Conservation (phyloP, 2,888 invertebrate genomes). For the Netelia virgata region DNA sequence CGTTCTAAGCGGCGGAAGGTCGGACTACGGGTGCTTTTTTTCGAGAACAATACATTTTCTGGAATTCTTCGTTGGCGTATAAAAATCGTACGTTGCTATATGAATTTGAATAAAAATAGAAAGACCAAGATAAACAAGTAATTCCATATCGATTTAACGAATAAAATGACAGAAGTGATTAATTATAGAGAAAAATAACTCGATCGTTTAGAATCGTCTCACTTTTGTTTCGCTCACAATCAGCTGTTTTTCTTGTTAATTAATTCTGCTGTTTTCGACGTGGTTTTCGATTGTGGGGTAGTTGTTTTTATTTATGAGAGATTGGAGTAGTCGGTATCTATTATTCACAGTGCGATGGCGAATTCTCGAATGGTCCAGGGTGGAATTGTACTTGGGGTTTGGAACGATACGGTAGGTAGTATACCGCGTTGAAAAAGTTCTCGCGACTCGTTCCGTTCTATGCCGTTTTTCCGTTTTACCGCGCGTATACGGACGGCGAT, state of each 20-base stretch:
- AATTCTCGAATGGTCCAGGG: background rate
- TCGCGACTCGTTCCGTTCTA: background rate
- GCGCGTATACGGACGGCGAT: constrained; percentile 2
- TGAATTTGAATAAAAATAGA: background rate
- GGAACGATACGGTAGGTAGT: constrained; percentile 6
- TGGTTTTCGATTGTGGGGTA: background rate
- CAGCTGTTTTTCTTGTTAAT: background rate
- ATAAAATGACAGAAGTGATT: background rate
- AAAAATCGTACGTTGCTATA: background rate
- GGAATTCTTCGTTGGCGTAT: background rate
- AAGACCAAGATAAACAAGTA: background rate
- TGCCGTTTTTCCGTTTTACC: constrained; percentile 25
- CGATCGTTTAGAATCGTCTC: too few species aligned
- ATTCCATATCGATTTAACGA: background rate
- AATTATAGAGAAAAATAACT: background rate
- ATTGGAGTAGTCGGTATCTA: too few species aligned
- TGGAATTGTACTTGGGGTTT: constrained; percentile 8
- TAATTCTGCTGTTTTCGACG: background rate
- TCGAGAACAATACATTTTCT: background rate
- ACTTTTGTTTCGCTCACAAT: too few species aligned
- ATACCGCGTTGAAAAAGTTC: constrained; percentile 3
- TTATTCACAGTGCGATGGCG: constrained; percentile 2
- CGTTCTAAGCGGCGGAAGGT: background rate
- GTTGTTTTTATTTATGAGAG: background rate
- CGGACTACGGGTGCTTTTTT: background rate